Evolutionary conservation across 1,140 invertebrate species (phyloP).

Genomic region (Phymastichus coffea): DNA sequence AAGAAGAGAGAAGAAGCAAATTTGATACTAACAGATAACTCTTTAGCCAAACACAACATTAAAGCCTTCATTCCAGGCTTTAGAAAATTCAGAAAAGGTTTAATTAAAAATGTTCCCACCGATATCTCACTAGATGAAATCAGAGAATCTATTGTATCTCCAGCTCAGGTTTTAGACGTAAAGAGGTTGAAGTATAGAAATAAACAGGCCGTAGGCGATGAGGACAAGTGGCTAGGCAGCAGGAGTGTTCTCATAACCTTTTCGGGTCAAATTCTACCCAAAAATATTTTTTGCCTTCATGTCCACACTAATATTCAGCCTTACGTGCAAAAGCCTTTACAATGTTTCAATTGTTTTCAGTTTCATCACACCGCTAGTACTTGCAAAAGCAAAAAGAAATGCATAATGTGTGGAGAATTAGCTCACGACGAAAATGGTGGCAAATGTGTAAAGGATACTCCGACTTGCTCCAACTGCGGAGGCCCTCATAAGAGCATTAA

Average conservation of each 20-base stretch:
- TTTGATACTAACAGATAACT: neutral
- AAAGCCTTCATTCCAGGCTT: conserved; percentile 23
- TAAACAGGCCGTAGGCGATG: neutral
- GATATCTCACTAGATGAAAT: conserved; percentile 3
- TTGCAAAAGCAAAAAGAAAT: conserved; percentile 10
- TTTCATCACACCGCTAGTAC: conserved; percentile 20
- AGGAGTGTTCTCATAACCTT: conserved; percentile 8
- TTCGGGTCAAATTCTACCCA: neutral
- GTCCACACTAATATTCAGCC: conserved; percentile 14
- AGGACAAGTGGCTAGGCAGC: conserved; percentile 23
- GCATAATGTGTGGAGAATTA: conserved; percentile 17
- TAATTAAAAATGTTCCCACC: conserved; percentile 8
- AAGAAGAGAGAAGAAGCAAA: conserved; percentile 19
- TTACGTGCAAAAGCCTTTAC: conserved; percentile 10
- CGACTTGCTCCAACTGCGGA: conserved; percentile 24
- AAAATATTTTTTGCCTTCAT: conserved; percentile 6
- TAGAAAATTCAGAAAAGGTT: conserved; percentile 14
- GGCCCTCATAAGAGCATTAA: conserved; percentile 18
- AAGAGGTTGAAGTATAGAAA: conserved; percentile 17
- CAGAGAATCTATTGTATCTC: neutral
- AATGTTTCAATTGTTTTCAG: conserved; percentile 23
- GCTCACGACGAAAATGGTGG: neutral
- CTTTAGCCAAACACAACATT: conserved; percentile 5
- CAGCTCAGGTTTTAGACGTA: neutral
- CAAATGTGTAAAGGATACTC: neutral